These are phyloP conservation scores for Ptiloglossa arizonensis DNA, from an alignment of 1,140 invertebrate species.

Conservation along the genomic window DNA sequence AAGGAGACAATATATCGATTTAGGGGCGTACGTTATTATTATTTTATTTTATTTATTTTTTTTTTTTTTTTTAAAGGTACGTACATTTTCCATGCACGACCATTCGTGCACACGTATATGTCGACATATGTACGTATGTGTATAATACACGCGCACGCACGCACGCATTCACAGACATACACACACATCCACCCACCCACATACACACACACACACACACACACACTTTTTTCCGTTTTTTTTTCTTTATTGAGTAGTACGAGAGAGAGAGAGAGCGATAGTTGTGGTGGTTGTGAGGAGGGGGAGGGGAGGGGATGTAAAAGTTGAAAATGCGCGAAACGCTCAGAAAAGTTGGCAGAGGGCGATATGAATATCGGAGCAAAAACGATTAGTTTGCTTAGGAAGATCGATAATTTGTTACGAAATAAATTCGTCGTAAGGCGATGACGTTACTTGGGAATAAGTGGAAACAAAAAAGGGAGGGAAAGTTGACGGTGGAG, in stretches of 20 bases:
- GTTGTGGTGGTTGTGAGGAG: background rate
- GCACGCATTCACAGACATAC: constrained; percentile 36
- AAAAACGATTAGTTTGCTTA: background rate
- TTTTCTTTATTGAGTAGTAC: constrained; percentile 30
- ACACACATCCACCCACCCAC: background rate
- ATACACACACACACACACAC: constrained; percentile 65
- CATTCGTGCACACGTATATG: constrained; percentile 62
- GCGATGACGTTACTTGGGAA: background rate
- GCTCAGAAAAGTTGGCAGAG: background rate
- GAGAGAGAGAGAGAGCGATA: background rate
- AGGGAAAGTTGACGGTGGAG: background rate
- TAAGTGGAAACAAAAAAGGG: background rate
- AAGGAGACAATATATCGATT: constrained; percentile 49
- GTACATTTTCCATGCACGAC: constrained; percentile 50
- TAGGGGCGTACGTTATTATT: constrained; percentile 53
- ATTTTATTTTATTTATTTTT: constrained; percentile 23
- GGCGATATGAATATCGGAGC: background rate
- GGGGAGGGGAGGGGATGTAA: background rate
- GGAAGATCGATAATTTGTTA: no score
- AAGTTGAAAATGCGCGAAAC: background rate
- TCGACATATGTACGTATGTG: constrained; percentile 65
- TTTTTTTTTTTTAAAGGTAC: constrained; percentile 50
- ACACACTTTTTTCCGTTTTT: constrained; percentile 52
- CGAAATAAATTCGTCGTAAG: background rate
- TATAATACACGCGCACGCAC: constrained; percentile 66